Conservation (phyloP, 2,797 vertebrate genomes). For the Pseudochaenichthys georgianus region DNA sequence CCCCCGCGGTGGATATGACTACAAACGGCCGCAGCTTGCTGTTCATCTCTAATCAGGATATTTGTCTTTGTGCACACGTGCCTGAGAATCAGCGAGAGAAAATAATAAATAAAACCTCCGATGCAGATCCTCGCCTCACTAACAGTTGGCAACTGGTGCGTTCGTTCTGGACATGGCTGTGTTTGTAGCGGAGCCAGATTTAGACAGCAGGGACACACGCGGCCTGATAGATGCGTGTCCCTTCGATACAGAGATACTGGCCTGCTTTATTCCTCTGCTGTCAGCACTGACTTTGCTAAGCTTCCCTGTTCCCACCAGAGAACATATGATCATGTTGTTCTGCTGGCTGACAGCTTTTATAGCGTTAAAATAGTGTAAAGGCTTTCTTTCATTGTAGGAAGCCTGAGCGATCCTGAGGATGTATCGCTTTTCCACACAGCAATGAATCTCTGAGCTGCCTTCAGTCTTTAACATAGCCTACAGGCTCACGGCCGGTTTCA, state of each 20-base stretch:
- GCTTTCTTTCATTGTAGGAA: background rate
- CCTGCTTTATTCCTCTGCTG: conserved; percentile 13
- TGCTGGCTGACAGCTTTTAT: conserved; percentile 5
- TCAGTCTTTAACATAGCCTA: background rate
- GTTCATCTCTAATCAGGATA: conserved; percentile 1
- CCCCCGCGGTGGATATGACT: background rate
- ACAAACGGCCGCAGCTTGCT: background rate
- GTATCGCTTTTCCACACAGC: background rate
- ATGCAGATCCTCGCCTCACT: conserved; percentile 31
- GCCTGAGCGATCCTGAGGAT: background rate
- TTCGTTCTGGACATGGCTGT: conserved; percentile 37
- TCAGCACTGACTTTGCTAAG: conserved; percentile 9
- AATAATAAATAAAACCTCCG: conserved; percentile 8
- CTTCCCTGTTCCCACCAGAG: background rate
- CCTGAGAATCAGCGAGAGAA: conserved; percentile 8
- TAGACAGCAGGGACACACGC: conserved; percentile 26
- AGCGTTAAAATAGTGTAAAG: background rate
- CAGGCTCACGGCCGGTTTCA: conserved; percentile 4
- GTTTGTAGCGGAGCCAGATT: conserved; percentile 35
- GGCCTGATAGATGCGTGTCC: conserved; percentile 26
- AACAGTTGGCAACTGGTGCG: conserved; percentile 41
- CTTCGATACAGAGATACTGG: conserved; percentile 5
- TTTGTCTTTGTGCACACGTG: conserved; percentile 6
- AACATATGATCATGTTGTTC: background rate
- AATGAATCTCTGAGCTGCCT: conserved; percentile 1